Evolutionary conservation across 1,140 invertebrate species (phyloP), one percentile per base, ranked within the genome.

Genomic region (Lepidurus packardi): DNA sequence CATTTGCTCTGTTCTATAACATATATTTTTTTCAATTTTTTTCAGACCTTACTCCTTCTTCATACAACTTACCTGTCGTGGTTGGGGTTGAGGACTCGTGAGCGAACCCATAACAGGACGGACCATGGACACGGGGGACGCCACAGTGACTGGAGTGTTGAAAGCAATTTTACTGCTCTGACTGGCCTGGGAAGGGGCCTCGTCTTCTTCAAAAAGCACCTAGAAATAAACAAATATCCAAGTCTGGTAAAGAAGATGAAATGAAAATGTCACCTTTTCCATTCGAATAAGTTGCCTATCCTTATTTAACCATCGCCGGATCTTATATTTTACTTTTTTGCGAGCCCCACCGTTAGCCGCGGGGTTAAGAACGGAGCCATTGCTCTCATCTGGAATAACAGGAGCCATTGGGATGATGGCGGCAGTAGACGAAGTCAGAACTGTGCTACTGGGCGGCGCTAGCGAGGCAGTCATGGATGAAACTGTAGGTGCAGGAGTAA

Each of bases 261-360:
- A 65, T 7, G 53, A 5, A 65, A 7, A 65, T n/a, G 16, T 65
- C 21, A 65, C 53, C 53, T 65, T 65, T 16, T 65, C 53, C 53
- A 65, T 65, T 13, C 53, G 53, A n/a, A 65, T 65, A n/a, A 65
- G 53, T 65, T 65, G 53, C 21, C 53, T 13, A 7, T 65, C 53
- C 21, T 65, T 65, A n/a, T 65, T 65, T 16, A 65, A n/a, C 53
- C 53, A 65, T n/a, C 53, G 53, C 13, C 53, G 53, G 21, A 65
- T 65, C 53, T 65, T 65, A 21, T 65, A 65, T 21, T 65, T 65
- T 13, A 65, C 53, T 21, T 65, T 65, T 21, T 65, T 65, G 53
- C 53, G 53, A n/a, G 16, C 53, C 16, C 53, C 53, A 16, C 53
- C 53, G 21, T 65, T 65, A 21, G 53, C 53, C 4, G 53, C 21